These are phyloP conservation scores for Drosophila rhopaloa DNA, from an alignment of 1,140 invertebrate genomes.

Conservation along the genomic window DNA sequence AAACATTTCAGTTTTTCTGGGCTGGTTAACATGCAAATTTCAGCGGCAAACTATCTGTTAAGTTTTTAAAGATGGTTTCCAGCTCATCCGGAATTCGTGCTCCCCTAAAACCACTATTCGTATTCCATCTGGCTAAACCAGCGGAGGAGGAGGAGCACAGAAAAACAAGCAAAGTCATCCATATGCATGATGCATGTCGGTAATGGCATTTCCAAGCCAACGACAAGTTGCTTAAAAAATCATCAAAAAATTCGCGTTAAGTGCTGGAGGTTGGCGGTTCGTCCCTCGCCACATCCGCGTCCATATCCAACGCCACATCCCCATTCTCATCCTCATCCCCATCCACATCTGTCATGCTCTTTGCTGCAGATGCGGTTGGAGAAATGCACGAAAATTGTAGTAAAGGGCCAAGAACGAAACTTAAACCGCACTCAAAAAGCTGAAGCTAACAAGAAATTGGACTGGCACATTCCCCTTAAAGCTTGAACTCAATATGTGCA, in stretches of 20 bases:
- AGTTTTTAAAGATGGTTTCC: slow-evolving; percentile 25
- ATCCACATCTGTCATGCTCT: slow-evolving; percentile 65
- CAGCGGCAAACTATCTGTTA: slow-evolving; percentile 5
- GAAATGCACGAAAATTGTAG: slow-evolving; percentile 10
- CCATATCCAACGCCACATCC: slow-evolving; percentile 18
- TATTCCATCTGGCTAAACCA: slow-evolving; percentile 22
- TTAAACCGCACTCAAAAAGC: slow-evolving; percentile 50
- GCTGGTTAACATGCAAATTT: slow-evolving; percentile 30
- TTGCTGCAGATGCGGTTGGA: slow-evolving; percentile 53
- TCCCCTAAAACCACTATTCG: slow-evolving; percentile 14
- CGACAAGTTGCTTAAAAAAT: slow-evolving; percentile 72
- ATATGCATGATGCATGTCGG: slow-evolving; percentile 73
- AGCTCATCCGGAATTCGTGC: slow-evolving; percentile 23
- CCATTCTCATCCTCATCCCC: slow-evolving; percentile 21
- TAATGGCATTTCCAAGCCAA: slow-evolving; percentile 74
- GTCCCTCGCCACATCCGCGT: slow-evolving; percentile 4
- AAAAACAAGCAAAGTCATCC: slow-evolving; percentile 47
- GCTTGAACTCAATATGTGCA: slow-evolving; percentile 66
- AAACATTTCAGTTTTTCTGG: slow-evolving; percentile 18
- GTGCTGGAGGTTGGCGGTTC: slow-evolving; percentile 36
- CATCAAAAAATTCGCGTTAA: slow-evolving; percentile 68
- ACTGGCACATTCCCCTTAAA: slow-evolving; percentile 47
- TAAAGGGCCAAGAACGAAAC: slow-evolving; percentile 25
- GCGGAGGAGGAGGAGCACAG: background rate
- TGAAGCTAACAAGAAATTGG: slow-evolving; percentile 11